Evolutionary conservation across 2,113 vertebrate genomes (phyloP).

Genomic region (Corythornis vintsioides): DNA sequence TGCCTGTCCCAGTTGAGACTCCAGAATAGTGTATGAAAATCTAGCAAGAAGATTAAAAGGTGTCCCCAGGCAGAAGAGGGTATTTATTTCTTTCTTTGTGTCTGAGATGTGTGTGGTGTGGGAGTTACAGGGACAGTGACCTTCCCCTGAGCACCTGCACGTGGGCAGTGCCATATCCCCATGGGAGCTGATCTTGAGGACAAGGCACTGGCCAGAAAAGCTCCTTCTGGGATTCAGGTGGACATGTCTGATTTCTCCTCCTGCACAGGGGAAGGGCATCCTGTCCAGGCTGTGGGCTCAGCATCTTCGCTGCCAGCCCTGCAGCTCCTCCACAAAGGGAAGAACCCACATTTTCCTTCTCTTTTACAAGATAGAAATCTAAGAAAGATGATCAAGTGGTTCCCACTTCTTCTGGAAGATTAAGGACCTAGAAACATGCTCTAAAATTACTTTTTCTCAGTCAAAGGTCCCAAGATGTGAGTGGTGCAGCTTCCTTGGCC

Average conservation of each 20-base stretch:
- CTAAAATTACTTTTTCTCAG: background rate
- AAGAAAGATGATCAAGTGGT: background rate
- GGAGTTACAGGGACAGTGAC: background rate
- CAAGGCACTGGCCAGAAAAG: background rate
- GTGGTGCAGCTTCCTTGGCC: background rate
- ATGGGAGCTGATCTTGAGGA: background rate
- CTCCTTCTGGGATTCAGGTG: background rate
- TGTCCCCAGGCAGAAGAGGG: conserved; percentile 46
- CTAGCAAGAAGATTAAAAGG: conserved; percentile 71
- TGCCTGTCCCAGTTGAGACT: background rate
- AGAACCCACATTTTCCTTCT: background rate
- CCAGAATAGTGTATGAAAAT: background rate
- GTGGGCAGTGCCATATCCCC: background rate
- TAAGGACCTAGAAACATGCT: background rate
- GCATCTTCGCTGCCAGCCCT: background rate
- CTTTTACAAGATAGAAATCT: background rate
- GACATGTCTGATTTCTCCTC: background rate
- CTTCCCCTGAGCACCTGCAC: conserved; percentile 25
- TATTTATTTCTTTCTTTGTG: conserved; percentile 47
- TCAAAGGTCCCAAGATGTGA: background rate
- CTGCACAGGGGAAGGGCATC: fast-evolving
- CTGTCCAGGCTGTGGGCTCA: fast-evolving
- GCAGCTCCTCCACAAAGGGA: background rate
- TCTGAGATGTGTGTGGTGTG: background rate
- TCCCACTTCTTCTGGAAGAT: background rate